phyloP scores from a whole-genome alignment of 2,888 invertebrate species.

The Tenodera sinensis region DNA sequence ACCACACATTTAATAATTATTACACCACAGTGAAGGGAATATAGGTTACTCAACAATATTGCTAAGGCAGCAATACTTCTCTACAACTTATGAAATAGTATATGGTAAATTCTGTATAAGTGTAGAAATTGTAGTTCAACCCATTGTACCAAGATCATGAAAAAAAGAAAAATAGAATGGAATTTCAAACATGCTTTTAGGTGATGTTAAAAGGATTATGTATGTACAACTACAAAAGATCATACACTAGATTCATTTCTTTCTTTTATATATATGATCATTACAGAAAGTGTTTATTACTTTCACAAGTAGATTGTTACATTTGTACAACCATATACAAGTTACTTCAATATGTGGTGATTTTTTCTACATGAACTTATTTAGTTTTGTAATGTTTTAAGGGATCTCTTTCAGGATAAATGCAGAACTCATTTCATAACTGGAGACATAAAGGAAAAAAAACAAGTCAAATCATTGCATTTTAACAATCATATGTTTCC shows the following conservation, averaged over 20 bases:
- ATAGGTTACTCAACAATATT: too few relatives aligned
- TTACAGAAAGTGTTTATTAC: conserved; percentile 35
- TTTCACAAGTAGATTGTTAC: conserved; percentile 45
- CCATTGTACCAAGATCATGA: too few relatives aligned
- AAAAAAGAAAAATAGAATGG: not conserved
- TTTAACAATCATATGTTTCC: not conserved
- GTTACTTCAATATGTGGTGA: conserved; percentile 36
- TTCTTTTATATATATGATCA: conserved; percentile 18
- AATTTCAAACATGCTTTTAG: not conserved
- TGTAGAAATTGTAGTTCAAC: too few relatives aligned
- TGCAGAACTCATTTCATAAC: not conserved
- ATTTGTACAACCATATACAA: conserved; percentile 52
- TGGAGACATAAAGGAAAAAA: not conserved
- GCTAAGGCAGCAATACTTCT: too few relatives aligned
- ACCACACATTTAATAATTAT: too few relatives aligned
- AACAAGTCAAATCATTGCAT: not conserved
- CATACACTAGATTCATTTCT: not conserved
- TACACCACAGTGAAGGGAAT: too few relatives aligned
- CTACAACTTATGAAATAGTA: too few relatives aligned
- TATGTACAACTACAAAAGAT: not conserved
- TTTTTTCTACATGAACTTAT: conserved; percentile 27
- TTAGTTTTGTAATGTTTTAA: conserved; percentile 19
- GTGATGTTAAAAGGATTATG: not conserved
- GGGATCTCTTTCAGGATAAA: not conserved
- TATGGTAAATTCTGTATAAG: too few relatives aligned